Percentiles rank a stretch among this genome's conserved stretches.
These are phyloP conservation scores for Thalassoma bifasciatum DNA, from an alignment of 2,113 vertebrate genomes.

Conservation along the genomic window DNA sequence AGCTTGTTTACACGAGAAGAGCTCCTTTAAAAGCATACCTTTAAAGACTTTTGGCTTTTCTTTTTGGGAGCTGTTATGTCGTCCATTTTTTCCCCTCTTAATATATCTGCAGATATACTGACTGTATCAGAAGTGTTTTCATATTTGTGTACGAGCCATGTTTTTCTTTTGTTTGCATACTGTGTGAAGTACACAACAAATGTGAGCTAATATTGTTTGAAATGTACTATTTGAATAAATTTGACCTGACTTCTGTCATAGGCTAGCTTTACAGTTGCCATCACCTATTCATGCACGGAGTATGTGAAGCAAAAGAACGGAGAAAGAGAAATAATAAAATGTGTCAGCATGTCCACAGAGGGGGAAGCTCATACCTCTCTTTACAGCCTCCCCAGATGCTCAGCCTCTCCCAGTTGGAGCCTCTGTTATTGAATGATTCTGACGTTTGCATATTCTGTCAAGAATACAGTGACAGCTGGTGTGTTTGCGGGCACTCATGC, in stretches of 20 bases:
- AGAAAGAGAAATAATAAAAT: slow-evolving; percentile 34
- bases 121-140: too few species aligned
- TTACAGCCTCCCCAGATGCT: slow-evolving; percentile 47
- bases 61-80: too few species aligned
- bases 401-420: slow-evolving; percentile 27
- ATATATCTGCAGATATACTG: neutral
- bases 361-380: slow-evolving; percentile 33
- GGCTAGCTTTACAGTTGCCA: neutral
- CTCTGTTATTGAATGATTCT: slow-evolving; percentile 51
- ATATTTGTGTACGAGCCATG: neutral
- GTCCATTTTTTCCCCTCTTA: too few species aligned
- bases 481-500: slow-evolving; percentile 12
- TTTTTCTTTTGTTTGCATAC: neutral
- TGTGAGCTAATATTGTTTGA: slow-evolving; percentile 1
- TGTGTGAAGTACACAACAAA: neutral
- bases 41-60: too few species aligned
- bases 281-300: slow-evolving; percentile 7
- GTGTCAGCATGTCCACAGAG: slow-evolving; percentile 34
- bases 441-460: slow-evolving; percentile 61
- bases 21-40: too few species aligned
- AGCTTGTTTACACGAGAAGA: too few species aligned
- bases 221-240: neutral
- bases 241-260: neutral
- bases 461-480: slow-evolving; percentile 30
- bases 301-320: neutral